phyloP scores from a whole-genome alignment of 2,888 invertebrate genomes.

The Ceriagrion tenellum region DNA sequence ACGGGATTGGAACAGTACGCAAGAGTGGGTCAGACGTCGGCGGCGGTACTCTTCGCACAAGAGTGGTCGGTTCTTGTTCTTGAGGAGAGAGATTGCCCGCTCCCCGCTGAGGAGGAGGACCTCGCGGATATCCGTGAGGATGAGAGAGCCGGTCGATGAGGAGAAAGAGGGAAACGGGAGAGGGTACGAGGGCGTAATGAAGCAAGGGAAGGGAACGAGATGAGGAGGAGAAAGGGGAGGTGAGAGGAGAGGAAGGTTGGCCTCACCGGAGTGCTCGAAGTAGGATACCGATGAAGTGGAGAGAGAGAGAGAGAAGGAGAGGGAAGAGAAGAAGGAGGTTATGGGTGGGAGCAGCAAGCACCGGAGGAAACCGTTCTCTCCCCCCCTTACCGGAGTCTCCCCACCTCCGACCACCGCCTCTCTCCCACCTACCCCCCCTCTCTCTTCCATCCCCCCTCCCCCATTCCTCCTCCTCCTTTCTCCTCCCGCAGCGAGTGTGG shows the following conservation, averaged over 20 bases:
- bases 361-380: slow-evolving; percentile 43
- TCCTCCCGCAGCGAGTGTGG: background rate
- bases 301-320: slow-evolving; percentile 56
- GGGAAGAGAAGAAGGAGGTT: slow-evolving; percentile 68
- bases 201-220: slow-evolving; percentile 70
- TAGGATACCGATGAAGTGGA: slow-evolving; percentile 66
- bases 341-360: slow-evolving; percentile 45
- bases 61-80: slow-evolving; percentile 56
- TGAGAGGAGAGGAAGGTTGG: slow-evolving; percentile 68
- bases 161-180: slow-evolving; percentile 69
- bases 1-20: slow-evolving; percentile 70
- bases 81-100: slow-evolving; percentile 71
- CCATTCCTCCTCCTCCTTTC: slow-evolving; percentile 41
- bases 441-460: background rate
- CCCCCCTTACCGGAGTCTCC: background rate
- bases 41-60: background rate
- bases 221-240: slow-evolving; percentile 69
- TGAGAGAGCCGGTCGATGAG: slow-evolving; percentile 68
- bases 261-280: slow-evolving; percentile 69
- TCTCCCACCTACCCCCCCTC: background rate
- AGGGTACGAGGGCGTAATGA: slow-evolving; percentile 49
- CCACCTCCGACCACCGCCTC: background rate
- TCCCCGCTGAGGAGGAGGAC: slow-evolving; percentile 71
- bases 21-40: slow-evolving; percentile 57
- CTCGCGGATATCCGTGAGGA: slow-evolving; percentile 64